phyloP scores from a whole-genome alignment of 2,888 invertebrate species.

The Proisotoma minuta region DNA sequence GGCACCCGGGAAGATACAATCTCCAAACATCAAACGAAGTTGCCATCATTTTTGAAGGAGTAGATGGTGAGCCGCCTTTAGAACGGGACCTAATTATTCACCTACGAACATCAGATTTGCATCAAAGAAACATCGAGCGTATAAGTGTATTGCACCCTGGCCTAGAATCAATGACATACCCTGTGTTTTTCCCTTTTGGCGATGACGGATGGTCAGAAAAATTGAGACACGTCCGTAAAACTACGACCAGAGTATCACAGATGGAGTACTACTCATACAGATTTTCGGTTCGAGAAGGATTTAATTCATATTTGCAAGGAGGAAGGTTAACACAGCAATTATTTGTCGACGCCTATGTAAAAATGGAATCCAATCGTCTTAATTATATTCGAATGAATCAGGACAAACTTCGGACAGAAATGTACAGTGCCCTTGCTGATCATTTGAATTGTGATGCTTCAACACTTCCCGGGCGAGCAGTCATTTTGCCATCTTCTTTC shows the following conservation, averaged over 20 bases:
- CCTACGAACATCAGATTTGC: neutral
- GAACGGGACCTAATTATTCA: slow-evolving; percentile 35
- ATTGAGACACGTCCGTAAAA: neutral
- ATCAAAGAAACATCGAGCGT: neutral
- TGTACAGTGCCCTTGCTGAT: too few species aligned
- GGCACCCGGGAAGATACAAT: slow-evolving; percentile 38
- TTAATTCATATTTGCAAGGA: slow-evolving; percentile 46
- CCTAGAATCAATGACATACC: slow-evolving; percentile 44
- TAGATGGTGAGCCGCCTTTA: slow-evolving; percentile 39
- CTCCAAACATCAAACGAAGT: slow-evolving; percentile 33
- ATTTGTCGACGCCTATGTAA: slow-evolving; percentile 47
- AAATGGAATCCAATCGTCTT: slow-evolving; percentile 48
- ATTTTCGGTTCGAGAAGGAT: slow-evolving; percentile 29
- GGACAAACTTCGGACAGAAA: slow-evolving; percentile 40
- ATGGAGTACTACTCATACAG: slow-evolving; percentile 28
- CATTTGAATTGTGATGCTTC: too few species aligned
- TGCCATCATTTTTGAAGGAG: slow-evolving; percentile 32
- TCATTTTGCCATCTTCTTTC: slow-evolving; percentile 50
- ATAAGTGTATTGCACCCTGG: slow-evolving; percentile 32
- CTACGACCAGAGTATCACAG: slow-evolving; percentile 6
- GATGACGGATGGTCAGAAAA: slow-evolving; percentile 31
- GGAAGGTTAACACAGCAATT: slow-evolving; percentile 48
- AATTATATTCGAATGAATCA: slow-evolving; percentile 47
- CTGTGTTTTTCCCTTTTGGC: slow-evolving; percentile 43
- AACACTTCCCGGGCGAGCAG: slow-evolving; percentile 1